Percentiles rank a stretch among this genome's conserved stretches.
These are phyloP conservation scores for Drosophila nigricruria DNA, from an alignment of 2,888 invertebrate genomes.

Conservation along the genomic window DNA sequence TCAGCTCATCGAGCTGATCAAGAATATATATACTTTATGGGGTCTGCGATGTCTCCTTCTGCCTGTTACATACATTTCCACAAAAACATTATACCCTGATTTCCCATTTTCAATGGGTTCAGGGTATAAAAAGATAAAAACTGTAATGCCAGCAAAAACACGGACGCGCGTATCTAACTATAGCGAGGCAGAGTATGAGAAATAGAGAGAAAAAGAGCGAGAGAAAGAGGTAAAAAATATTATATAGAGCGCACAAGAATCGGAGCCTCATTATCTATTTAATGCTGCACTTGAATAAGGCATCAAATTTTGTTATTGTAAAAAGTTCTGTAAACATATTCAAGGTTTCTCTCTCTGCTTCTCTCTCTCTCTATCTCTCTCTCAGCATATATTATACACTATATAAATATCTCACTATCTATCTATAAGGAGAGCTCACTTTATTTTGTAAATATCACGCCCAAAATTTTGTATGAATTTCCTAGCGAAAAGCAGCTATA, in stretches of 20 bases:
- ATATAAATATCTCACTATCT: background rate
- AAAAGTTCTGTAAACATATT: constrained; percentile 60
- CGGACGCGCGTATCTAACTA: constrained; percentile 40
- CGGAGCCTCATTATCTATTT: constrained; percentile 19
- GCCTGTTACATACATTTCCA: too few species aligned
- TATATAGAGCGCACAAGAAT: constrained; percentile 15
- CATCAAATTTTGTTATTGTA: constrained; percentile 46
- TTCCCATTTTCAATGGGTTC: too few species aligned
- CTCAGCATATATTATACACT: background rate
- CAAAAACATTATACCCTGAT: too few species aligned
- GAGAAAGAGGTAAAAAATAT: constrained; percentile 3
- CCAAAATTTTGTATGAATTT: background rate
- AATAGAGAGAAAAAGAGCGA: background rate
- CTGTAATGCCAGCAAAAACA: constrained; percentile 31
- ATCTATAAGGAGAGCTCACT: background rate
- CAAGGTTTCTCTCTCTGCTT: constrained; percentile 49
- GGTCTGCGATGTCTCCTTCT: too few species aligned
- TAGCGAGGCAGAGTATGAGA: constrained; percentile 9
- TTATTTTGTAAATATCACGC: constrained; percentile 1
- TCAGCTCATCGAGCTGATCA: too few species aligned
- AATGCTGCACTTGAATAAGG: constrained; percentile 31
- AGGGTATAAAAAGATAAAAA: constrained; percentile 47
- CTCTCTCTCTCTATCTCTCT: background rate
- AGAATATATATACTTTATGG: too few species aligned
- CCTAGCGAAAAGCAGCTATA: background rate